phyloP scores from a whole-genome alignment of 2,888 invertebrate genomes.

The Galerucella pusilla region DNA sequence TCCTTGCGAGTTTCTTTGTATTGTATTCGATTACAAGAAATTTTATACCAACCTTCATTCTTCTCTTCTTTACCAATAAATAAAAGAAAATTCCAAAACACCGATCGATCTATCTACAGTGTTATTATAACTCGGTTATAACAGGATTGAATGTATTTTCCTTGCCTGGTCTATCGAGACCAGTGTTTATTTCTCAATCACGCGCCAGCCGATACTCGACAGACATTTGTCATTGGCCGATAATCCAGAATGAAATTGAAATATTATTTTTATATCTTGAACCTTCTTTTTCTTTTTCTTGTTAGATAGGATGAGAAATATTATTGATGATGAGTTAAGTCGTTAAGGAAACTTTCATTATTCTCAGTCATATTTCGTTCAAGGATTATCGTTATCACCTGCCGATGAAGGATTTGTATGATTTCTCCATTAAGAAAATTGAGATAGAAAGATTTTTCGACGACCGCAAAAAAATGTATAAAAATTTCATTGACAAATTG shows the following conservation, averaged over 20 bases:
- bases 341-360: slow-evolving; percentile 14
- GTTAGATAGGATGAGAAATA: slow-evolving; percentile 2
- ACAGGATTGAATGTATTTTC: neutral
- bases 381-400: neutral
- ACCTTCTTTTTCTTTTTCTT: neutral
- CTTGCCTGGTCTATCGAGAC: neutral
- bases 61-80: too few relatives aligned
- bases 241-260: slow-evolving; percentile 29
- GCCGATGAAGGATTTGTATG: neutral
- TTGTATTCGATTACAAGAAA: too few relatives aligned
- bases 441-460: too few relatives aligned
- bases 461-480: too few relatives aligned
- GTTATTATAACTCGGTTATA: too few relatives aligned
- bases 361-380: neutral
- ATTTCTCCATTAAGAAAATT: too few relatives aligned
- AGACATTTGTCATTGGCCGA: slow-evolving; percentile 27
- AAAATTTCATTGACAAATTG: too few relatives aligned
- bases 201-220: slow-evolving; percentile 16
- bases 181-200: slow-evolving; percentile 29
- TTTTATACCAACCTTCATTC: too few relatives aligned
- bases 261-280: slow-evolving; percentile 28
- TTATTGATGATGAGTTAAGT: slow-evolving; percentile 13
- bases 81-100: too few relatives aligned
- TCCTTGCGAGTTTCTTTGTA: too few relatives aligned
- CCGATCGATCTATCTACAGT: too few relatives aligned